Evolutionary conservation across 1,140 invertebrate species (phyloP), one percentile per base, ranked within the genome.

Genomic region (Ptiloglossa arizonensis): DNA sequence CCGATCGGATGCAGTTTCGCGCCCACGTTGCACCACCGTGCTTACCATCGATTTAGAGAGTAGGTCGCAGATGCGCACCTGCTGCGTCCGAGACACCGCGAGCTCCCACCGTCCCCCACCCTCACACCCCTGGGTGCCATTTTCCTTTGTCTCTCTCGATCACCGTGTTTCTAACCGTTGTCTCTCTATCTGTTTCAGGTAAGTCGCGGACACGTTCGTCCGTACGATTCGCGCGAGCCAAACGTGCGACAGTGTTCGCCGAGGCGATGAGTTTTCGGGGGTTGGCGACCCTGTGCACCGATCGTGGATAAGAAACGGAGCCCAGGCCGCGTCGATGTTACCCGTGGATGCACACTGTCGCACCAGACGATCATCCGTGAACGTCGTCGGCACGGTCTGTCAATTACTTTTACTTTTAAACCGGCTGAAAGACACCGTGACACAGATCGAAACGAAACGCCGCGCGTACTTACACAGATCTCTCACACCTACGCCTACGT

Each of bases 1-100:
- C 38, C 70, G 80, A 80, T 78, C 52, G 41, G 63, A 80, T 80
- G 41, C 41, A 41, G 41, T 41, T 41, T 41, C 41, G 41, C 41
- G 41, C 41, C 11, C 41, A 81, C 80, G 79, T 79, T 11, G 13
- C 78, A 80, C 48, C 56, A 32, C n/a, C n/a, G 24, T 71, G 63
- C 66, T 81, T 80, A 75, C n/a, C 68, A 74, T 73, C 48, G 48
- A 66, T 72, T 80, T 80, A 60, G 63, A 79, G 80, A 73, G 80
- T 79, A 81, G 78, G 78, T 81, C 80, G 46, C 80, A 74, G 74
- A 69, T 70, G 80, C 78, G 70, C 79, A 81, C 80, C 80, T 81
- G 80, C 80, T 80, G 80, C 48, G 29, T 27, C 54, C 50, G 48
- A 41, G 2, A 41, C 41, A 13, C n/a, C n/a, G n/a, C n/a, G n/a